These are phyloP conservation scores for Tipula unca DNA, from an alignment of 2,888 invertebrate genomes.

Conservation along the genomic window DNA sequence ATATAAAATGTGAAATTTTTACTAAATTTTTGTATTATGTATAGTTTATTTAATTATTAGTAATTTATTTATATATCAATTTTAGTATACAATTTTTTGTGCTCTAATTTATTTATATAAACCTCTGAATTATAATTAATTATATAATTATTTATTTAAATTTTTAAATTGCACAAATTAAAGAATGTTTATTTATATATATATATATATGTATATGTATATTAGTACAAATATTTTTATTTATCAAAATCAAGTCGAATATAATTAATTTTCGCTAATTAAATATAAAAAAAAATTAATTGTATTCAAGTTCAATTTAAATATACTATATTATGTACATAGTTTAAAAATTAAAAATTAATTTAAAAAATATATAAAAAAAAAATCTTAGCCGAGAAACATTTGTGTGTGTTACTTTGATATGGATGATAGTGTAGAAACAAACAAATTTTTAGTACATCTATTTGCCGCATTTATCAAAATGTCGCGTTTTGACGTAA, in stretches of 20 bases:
- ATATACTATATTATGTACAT: no score
- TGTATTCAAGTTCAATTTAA: not conserved
- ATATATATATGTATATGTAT: not conserved
- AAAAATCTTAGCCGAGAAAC: not conserved
- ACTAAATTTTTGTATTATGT: not conserved
- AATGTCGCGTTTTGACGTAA: not conserved
- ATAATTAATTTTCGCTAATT: not conserved
- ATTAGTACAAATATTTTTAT: not conserved
- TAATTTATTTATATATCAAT: not conserved
- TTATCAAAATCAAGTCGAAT: not conserved
- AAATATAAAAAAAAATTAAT: not conserved
- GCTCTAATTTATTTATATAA: not conserved
- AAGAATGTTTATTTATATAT: not conserved
- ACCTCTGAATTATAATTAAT: not conserved
- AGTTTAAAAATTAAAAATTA: not conserved
- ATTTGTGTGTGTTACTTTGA: not conserved
- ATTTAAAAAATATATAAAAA: not conserved
- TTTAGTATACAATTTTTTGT: slow-evolving; percentile 8
- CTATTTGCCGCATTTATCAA: not conserved
- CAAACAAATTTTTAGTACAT: not conserved
- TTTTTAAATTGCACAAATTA: not conserved
- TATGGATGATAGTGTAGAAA: not conserved
- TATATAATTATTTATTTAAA: not conserved
- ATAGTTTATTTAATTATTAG: not conserved
- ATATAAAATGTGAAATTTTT: not conserved